These are phyloP conservation scores for Lumbricus terrestris DNA, from an alignment of 2,888 invertebrate genomes.

Conservation along the genomic window DNA sequence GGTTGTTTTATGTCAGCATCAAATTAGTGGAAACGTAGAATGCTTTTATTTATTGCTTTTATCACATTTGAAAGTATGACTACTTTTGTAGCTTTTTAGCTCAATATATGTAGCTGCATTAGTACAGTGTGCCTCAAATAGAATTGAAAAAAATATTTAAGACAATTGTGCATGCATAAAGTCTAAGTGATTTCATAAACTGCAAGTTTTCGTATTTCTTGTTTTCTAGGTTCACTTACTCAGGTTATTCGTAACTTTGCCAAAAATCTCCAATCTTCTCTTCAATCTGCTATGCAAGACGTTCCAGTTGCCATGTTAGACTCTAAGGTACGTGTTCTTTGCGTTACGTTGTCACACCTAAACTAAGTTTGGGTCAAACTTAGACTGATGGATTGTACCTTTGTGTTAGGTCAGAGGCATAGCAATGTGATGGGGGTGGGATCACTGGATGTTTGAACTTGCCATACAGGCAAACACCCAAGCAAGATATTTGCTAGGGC, in stretches of 20 bases:
- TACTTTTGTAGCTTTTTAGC: neutral
- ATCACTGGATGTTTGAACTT: neutral
- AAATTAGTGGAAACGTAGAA: neutral
- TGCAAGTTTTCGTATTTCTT: neutral
- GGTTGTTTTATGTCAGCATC: neutral
- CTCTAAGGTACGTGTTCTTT: conserved; percentile 17
- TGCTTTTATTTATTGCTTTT: too few relatives aligned
- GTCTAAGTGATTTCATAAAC: neutral
- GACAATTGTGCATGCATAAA: neutral
- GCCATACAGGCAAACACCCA: neutral
- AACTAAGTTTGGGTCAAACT: too few relatives aligned
- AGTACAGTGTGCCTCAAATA: too few relatives aligned
- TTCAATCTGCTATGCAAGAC: conserved; percentile 19
- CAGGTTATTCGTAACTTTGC: conserved; percentile 29
- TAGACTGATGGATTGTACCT: neutral
- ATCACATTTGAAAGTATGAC: neutral
- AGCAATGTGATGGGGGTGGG: neutral
- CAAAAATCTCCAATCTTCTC: conserved; percentile 26
- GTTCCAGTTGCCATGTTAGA: conserved; percentile 26
- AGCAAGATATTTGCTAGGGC: too few relatives aligned
- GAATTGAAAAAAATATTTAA: too few relatives aligned
- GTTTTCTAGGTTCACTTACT: conserved; percentile 24
- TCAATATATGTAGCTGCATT: neutral
- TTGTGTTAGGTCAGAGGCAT: neutral
- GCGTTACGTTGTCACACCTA: neutral